phyloP scores from a whole-genome alignment of 2,797 vertebrate species.

The Scomberomorus guttatus region DNA sequence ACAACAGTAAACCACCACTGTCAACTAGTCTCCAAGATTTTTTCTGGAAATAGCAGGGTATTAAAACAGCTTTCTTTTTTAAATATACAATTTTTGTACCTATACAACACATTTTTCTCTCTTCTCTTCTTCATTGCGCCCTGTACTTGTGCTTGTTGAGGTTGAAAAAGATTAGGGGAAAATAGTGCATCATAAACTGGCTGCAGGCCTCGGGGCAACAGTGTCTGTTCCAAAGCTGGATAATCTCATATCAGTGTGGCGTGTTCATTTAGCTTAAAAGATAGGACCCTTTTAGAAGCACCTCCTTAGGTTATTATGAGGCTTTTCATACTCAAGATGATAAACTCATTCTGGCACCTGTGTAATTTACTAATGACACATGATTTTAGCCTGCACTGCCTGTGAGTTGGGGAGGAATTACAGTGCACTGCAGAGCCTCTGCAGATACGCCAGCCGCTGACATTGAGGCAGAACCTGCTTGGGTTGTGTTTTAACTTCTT shows the following conservation, averaged over 20 bases:
- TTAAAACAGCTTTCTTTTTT: background rate
- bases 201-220: slow-evolving; percentile 82
- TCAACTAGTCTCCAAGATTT: slow-evolving; percentile 24
- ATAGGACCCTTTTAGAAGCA: slow-evolving; percentile 87
- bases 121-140: slow-evolving; percentile 44
- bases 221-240: slow-evolving; percentile 82
- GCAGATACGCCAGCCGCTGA: slow-evolving; percentile 68
- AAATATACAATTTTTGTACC: slow-evolving; percentile 28
- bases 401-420: slow-evolving; percentile 72
- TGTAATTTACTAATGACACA: slow-evolving; percentile 90
- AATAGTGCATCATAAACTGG: slow-evolving; percentile 85
- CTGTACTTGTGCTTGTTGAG: slow-evolving; percentile 75
- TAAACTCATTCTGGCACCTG: slow-evolving; percentile 90
- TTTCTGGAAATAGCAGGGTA: slow-evolving; percentile 24
- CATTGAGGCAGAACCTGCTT: slow-evolving; percentile 72
- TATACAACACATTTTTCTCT: slow-evolving; percentile 52
- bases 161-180: slow-evolving; percentile 84
- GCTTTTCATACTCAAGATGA: slow-evolving; percentile 88
- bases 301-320: slow-evolving; percentile 89
- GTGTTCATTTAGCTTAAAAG: slow-evolving; percentile 89
- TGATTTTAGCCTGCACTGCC: slow-evolving; percentile 83
- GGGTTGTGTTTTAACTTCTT: slow-evolving; percentile 82
- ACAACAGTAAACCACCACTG: background rate
- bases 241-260: slow-evolving; percentile 89
- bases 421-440: slow-evolving; percentile 61